A percentile compares a stretch with the other conserved stretches of the same genome.
Evolutionary conservation across 2,113 vertebrate species (phyloP).

Genomic region (Trichomycterus rosablanca): DNA sequence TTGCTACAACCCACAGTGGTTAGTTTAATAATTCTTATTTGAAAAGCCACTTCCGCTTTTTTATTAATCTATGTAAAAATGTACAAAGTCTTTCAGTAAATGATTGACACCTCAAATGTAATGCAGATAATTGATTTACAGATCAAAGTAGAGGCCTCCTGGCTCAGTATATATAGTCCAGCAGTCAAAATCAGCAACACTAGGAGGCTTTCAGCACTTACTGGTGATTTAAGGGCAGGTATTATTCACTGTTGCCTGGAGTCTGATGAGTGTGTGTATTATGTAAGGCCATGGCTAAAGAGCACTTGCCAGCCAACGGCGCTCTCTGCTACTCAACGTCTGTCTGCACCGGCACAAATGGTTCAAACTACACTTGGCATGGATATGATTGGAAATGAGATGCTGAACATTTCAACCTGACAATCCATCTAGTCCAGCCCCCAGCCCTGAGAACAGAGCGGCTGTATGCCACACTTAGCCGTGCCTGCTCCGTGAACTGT

Average conservation of each 20-base stretch:
- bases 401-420: constrained; percentile 44
- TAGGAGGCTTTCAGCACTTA: constrained; percentile 46
- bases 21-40: constrained; percentile 34
- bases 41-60: constrained; percentile 7
- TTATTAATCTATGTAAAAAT: neutral
- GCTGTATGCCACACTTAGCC: constrained; percentile 5
- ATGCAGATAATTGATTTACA: constrained; percentile 44
- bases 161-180: constrained; percentile 24
- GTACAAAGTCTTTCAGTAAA: constrained; percentile 18
- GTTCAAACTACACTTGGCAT: constrained; percentile 29
- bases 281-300: constrained; percentile 36
- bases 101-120: constrained; percentile 38
- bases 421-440: constrained; percentile 24
- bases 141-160: constrained; percentile 16
- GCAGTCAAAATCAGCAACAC: constrained; percentile 39
- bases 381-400: constrained; percentile 43
- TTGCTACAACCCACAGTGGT: constrained; percentile 18
- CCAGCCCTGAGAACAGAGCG: constrained; percentile 12
- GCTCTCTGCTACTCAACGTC: constrained; percentile 30
- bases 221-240: constrained; percentile 41
- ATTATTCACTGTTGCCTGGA: constrained; percentile 34
- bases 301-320: constrained; percentile 26
- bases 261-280: constrained; percentile 42
- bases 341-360: constrained; percentile 34
- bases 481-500: constrained; percentile 3